Evolutionary conservation across 2,113 vertebrate genomes (phyloP).

Genomic region (Esox niger): DNA sequence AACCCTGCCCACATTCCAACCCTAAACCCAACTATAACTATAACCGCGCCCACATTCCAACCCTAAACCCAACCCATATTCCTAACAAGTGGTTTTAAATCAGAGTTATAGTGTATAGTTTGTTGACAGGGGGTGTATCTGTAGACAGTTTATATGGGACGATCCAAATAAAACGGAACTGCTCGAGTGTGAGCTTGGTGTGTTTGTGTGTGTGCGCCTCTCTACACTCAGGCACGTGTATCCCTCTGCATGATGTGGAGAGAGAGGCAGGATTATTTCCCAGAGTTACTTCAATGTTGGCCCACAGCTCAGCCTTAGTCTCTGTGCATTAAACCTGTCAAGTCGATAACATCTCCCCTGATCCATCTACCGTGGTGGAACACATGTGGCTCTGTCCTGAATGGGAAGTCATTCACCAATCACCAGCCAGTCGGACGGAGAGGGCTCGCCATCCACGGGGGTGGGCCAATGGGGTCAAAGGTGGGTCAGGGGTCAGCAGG

Average conservation of each 20-base stretch:
- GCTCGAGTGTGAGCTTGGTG: constrained; percentile 15
- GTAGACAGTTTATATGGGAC: too few relatives aligned
- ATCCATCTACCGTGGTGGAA: constrained; percentile 38
- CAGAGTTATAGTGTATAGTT: background rate
- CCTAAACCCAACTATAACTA: too few relatives aligned
- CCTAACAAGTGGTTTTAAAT: too few relatives aligned
- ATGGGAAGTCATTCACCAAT: constrained; percentile 48
- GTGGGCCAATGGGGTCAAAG: constrained; percentile 56
- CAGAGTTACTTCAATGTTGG: constrained; percentile 32
- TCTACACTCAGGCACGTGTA: background rate
- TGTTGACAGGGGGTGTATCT: background rate
- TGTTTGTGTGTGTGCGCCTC: constrained; percentile 1
- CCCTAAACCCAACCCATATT: too few relatives aligned
- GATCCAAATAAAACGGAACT: too few relatives aligned
- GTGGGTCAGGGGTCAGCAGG: constrained; percentile 58
- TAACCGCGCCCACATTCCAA: too few relatives aligned
- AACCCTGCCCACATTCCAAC: too few relatives aligned
- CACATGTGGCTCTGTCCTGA: constrained; percentile 39
- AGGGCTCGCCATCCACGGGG: constrained; percentile 50
- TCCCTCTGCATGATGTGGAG: background rate
- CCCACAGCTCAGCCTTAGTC: constrained; percentile 38
- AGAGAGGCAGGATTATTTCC: background rate
- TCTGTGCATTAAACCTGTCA: constrained; percentile 37
- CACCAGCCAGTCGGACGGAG: constrained; percentile 37
- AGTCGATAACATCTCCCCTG: constrained; percentile 51